Base-by-base conservation (phyloP, 64 coral and sea anemone genomes). In the Catalaphyllia jardinei region DNA sequence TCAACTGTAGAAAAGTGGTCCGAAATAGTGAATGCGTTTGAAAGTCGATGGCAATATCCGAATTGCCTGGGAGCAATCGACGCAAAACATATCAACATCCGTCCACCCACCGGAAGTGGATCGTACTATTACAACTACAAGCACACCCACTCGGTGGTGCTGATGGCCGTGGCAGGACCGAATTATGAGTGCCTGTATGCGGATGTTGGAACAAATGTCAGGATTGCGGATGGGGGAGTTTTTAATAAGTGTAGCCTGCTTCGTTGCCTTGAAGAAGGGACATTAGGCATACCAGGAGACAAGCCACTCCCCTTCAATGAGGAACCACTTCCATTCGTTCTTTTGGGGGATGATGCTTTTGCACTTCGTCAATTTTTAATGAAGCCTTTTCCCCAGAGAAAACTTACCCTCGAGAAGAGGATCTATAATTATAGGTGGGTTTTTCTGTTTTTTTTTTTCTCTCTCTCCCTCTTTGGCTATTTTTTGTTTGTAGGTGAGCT, bases 391-490 rank as follows among this genome's bases (percentile, higher is more conserved):
- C 52, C 74, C 18, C 60, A 89, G 42, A 24, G 87, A 20, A 64
- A 82, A 2, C 14, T 82, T 14, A 57, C 17, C 14, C 51, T 82
- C 6, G 79, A 82, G 8, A n/a, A 33, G 51, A 20, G 79, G 29
- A 75, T 76, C 27, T 88, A 77, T 60, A 88, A 88, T 75, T 88
- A 88, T 25, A 77, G 87, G 74, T 55, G 30, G 3, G 62, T 7
- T 35, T 35, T 1, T 35, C 3, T 35, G 1, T 1, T 3, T 35
- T 35, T 35, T 35, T 35, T 35, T 35, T 35, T 35, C 33, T n/a
- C n/a, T n/a, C n/a, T n/a, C n/a, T n/a, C n/a, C n/a, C n/a, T n/a
- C 33, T 35, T 35, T 35, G 33, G 33, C 33, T 35, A 35, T 35
- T 35, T 35, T 35, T 35, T 35, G 33, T 35, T 35, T 35, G 33